These are phyloP conservation scores for Achlya flavicornis DNA, from an alignment of 2,888 invertebrate species.

Conservation along the genomic window DNA sequence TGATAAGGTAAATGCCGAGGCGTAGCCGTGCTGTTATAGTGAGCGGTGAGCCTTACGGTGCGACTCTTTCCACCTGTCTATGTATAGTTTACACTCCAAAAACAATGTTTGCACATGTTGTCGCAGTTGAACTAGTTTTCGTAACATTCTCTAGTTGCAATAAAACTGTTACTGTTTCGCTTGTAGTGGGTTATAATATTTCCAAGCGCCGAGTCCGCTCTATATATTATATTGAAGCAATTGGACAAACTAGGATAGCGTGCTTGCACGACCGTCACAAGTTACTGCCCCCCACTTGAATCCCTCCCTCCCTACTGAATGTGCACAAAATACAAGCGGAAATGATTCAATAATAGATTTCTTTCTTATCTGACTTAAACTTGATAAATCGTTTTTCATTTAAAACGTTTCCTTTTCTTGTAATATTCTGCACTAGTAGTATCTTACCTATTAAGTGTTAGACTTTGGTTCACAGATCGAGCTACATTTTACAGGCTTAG, in stretches of 20 bases:
- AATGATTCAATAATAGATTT: neutral
- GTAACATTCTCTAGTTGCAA: neutral
- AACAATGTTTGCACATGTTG: neutral
- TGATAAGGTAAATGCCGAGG: too few relatives aligned
- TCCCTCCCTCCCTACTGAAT: neutral
- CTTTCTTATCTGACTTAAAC: neutral
- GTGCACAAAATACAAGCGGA: neutral
- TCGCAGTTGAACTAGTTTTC: constrained; percentile 2
- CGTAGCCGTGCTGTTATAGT: too few relatives aligned
- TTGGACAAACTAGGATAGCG: neutral
- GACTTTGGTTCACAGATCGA: too few relatives aligned
- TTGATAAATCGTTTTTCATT: too few relatives aligned
- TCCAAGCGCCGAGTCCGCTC: neutral
- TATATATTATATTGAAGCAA: neutral
- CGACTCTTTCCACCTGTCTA: too few relatives aligned
- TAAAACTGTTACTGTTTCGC: neutral
- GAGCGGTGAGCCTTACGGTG: too few relatives aligned
- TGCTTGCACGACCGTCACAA: neutral
- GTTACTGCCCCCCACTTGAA: neutral
- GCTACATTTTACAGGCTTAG: too few relatives aligned
- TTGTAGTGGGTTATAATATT: neutral
- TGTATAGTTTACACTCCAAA: too few relatives aligned
- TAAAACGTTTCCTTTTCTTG: too few relatives aligned
- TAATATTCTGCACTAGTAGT: too few relatives aligned
- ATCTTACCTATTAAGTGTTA: too few relatives aligned